A percentile compares a stretch with the other conserved stretches of the same genome.
Conservation (phyloP, 2,888 invertebrate species). For the Vanessa cardui region DNA sequence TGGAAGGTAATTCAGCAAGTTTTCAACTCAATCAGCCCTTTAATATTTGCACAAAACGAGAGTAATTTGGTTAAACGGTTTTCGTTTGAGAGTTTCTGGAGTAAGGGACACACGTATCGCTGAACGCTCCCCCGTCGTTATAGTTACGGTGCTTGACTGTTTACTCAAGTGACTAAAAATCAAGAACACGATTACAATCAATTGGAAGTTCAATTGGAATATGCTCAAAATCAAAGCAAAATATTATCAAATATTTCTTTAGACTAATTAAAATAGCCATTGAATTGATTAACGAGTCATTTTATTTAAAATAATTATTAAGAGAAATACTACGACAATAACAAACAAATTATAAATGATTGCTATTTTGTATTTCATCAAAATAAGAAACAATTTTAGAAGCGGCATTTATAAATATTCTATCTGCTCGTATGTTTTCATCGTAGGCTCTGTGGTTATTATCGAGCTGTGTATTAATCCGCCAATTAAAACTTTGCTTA, state of each 20-base stretch:
- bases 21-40: constrained; percentile 67
- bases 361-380: not conserved
- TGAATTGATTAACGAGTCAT: too few relatives aligned
- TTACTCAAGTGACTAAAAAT: constrained; percentile 3
- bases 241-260: too few relatives aligned
- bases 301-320: not conserved
- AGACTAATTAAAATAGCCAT: too few relatives aligned
- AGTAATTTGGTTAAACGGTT: constrained; percentile 65
- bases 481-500: constrained; percentile 53
- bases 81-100: constrained; percentile 43
- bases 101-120: constrained; percentile 24
- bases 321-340: not conserved
- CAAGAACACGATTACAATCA: not conserved
- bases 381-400: not conserved
- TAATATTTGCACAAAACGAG: constrained; percentile 66
- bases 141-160: constrained; percentile 9
- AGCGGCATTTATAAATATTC: constrained; percentile 12
- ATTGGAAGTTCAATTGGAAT: not conserved
- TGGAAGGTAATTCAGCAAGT: constrained; percentile 50
- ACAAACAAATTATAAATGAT: not conserved
- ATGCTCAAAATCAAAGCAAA: too few relatives aligned
- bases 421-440: constrained; percentile 37
- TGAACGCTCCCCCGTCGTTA: constrained; percentile 7
- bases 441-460: constrained; percentile 43
- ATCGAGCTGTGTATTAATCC: constrained; percentile 58